phyloP scores from a whole-genome alignment of 2,888 invertebrate genomes.

The Trichogramma evanescens region DNA sequence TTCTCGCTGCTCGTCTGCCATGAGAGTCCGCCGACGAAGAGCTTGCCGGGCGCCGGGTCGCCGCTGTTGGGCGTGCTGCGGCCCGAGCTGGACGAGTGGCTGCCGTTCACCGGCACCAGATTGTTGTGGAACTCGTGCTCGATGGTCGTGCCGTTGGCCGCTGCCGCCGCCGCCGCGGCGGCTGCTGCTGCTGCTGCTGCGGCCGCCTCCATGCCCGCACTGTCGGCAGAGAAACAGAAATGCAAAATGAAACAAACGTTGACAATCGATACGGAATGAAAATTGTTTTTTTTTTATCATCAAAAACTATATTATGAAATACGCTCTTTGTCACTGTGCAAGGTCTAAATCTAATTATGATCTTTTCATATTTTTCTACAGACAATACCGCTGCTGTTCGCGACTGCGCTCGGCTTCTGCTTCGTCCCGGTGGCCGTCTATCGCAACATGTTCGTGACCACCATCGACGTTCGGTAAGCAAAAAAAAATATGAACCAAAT shows the following conservation, averaged over 20 bases:
- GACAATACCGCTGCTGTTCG: constrained; percentile 32
- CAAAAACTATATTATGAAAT: neutral
- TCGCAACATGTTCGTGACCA: constrained; percentile 33
- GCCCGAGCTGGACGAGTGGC: constrained; percentile 63
- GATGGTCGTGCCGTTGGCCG: constrained; percentile 50
- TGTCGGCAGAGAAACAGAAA: constrained; percentile 34
- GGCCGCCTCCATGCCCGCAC: constrained; percentile 51
- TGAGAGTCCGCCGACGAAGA: constrained; percentile 85
- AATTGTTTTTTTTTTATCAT: neutral
- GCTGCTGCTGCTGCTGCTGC: constrained; percentile 30
- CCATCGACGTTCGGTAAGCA: constrained; percentile 44
- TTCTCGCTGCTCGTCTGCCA: constrained; percentile 92
- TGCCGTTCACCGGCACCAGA: constrained; percentile 48
- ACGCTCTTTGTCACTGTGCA: neutral
- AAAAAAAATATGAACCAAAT: neutral
- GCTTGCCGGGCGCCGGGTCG: constrained; percentile 74
- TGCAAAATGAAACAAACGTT: constrained; percentile 1
- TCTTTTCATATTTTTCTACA: constrained; percentile 29
- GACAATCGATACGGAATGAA: neutral
- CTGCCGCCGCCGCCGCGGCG: constrained; percentile 44
- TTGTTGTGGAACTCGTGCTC: constrained; percentile 52
- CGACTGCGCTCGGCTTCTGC: constrained; percentile 21
- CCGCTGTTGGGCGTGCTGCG: constrained; percentile 65
- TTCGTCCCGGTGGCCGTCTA: constrained; percentile 29
- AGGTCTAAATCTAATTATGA: neutral